phyloP scores from a whole-genome alignment of 92 coral and sea anemone genomes.

The Phenganax marumi region DNA sequence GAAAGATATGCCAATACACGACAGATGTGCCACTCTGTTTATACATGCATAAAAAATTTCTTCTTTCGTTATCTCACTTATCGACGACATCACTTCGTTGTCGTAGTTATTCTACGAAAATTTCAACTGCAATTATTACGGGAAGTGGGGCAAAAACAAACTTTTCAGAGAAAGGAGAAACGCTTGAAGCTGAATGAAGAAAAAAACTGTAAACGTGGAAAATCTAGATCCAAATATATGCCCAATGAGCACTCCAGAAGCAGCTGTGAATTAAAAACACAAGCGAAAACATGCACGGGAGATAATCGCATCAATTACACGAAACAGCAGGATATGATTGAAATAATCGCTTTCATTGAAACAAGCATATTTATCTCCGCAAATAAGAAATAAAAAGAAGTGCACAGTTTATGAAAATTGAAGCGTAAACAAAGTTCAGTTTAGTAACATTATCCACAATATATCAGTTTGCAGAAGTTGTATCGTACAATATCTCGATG shows the following conservation, averaged over 20 bases:
- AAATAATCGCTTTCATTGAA: constrained; percentile 1
- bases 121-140: no score
- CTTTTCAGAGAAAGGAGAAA: background rate
- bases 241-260: background rate
- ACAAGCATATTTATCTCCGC: constrained; percentile 7
- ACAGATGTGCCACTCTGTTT: constrained; percentile 36
- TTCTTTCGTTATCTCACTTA: background rate
- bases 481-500: constrained; percentile 73
- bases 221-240: background rate
- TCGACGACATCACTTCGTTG: background rate
- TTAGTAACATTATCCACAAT: background rate
- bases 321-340: constrained; percentile 33
- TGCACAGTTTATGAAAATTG: background rate
- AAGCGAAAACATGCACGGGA: constrained; percentile 14
- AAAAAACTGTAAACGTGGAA: background rate
- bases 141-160: no score
- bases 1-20: constrained; percentile 4
- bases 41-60: background rate
- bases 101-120: no score
- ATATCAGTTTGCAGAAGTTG: constrained; percentile 83
- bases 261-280: constrained; percentile 33
- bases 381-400: background rate
- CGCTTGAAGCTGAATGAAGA: background rate
- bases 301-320: constrained; percentile 30
- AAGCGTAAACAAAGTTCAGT: background rate